Evolutionary conservation across 2,888 invertebrate genomes (phyloP).

Genomic region (Callinectes sapidus): DNA sequence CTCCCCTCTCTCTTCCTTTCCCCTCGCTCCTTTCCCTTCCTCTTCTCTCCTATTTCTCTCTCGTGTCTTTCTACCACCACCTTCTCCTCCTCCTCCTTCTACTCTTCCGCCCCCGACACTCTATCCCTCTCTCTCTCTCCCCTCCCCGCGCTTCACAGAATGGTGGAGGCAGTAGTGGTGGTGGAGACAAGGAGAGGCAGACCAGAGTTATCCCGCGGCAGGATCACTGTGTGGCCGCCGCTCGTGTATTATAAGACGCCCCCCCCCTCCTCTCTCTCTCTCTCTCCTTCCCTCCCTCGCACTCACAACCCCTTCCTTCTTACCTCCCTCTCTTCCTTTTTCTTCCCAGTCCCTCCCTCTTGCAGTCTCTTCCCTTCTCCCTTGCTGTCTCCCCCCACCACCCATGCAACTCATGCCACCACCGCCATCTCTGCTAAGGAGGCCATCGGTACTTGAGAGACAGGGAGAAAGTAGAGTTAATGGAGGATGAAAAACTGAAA

Average conservation of each 20-base stretch:
- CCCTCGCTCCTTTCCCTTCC: not conserved
- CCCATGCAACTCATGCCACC: constrained; percentile 7
- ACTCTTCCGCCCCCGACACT: not conserved
- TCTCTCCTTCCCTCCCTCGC: not conserved
- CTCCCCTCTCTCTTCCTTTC: not conserved
- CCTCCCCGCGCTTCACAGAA: not conserved
- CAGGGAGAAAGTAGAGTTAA: constrained; percentile 23
- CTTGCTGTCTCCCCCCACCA: constrained; percentile 30
- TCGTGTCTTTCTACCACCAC: not conserved
- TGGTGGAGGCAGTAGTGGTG: not conserved
- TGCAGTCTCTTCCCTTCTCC: not conserved
- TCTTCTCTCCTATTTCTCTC: not conserved
- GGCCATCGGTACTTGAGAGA: constrained; percentile 30
- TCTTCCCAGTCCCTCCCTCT: not conserved
- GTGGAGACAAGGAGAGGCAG: constrained; percentile 23
- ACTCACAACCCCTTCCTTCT: not conserved
- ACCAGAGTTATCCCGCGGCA: constrained; percentile 28
- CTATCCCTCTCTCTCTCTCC: not conserved
- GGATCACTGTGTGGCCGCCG: constrained; percentile 24
- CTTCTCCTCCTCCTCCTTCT: not conserved
- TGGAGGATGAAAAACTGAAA: not conserved
- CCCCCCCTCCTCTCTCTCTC: not conserved
- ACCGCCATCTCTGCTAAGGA: constrained; percentile 23
- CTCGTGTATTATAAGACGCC: constrained; percentile 23
- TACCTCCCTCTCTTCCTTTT: not conserved